These are phyloP conservation scores for Cardiocondyla obscurior DNA, from an alignment of 1,140 invertebrate genomes.

Conservation along the genomic window DNA sequence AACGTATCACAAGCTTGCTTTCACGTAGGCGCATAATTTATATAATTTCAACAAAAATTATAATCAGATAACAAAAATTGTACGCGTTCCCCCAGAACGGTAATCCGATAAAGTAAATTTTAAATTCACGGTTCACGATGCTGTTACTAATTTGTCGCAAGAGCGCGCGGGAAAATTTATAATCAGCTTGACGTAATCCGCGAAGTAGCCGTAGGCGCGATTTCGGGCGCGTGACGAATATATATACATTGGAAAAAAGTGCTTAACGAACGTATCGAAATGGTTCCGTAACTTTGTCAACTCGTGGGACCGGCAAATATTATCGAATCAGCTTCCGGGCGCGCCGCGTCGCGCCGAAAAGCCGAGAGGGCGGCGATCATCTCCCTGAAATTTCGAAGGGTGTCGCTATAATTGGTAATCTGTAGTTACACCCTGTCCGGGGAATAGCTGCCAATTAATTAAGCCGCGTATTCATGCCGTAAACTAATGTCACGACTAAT, in stretches of 20 bases:
- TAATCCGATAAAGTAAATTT: no score
- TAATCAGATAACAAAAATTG: no score
- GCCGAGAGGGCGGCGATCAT: slow-evolving; percentile 39
- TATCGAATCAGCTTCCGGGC: slow-evolving; percentile 1
- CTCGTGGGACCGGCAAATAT: slow-evolving; percentile 28
- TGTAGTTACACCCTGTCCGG: slow-evolving; percentile 70
- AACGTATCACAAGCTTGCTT: not conserved
- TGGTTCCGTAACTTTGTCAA: not conserved
- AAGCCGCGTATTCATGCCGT: slow-evolving; percentile 73
- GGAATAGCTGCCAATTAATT: slow-evolving; percentile 74
- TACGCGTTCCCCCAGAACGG: no score
- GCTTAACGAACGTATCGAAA: not conserved
- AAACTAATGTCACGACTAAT: slow-evolving; percentile 76
- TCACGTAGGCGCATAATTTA: not conserved
- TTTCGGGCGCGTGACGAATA: not conserved
- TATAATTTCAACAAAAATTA: no score
- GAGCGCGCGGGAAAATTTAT: slow-evolving; percentile 20
- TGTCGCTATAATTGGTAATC: slow-evolving; percentile 73
- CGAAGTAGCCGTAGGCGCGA: not conserved
- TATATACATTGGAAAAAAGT: slow-evolving; percentile 10
- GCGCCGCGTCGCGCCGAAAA: slow-evolving; percentile 5
- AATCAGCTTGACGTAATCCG: not conserved
- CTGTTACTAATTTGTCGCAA: no score
- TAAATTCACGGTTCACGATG: no score
- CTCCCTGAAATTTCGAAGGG: slow-evolving; percentile 68